These are phyloP conservation scores for Agapostemon virescens DNA, from an alignment of 2,888 invertebrate genomes.

Conservation along the genomic window DNA sequence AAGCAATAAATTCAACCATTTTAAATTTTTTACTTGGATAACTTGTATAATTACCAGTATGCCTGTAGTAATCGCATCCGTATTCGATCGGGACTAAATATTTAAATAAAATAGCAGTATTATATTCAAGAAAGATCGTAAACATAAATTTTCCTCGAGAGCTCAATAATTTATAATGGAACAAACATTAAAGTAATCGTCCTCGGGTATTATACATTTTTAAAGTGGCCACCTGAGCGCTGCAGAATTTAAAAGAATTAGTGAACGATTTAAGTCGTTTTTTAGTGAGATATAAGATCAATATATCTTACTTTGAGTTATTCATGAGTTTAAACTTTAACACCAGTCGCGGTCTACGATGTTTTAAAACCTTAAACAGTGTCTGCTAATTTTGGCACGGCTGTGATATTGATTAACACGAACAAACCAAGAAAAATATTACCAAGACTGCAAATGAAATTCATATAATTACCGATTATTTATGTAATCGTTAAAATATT, in stretches of 20 bases:
- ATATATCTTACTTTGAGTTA: not conserved
- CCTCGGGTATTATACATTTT: not conserved
- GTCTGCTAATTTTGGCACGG: too few relatives aligned
- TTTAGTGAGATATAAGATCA: not conserved
- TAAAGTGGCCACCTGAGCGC: not conserved
- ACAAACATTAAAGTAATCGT: slow-evolving; percentile 4
- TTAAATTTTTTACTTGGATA: not conserved
- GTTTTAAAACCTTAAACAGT: too few relatives aligned
- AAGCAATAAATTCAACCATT: not conserved
- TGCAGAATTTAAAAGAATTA: not conserved
- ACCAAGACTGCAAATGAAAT: too few relatives aligned
- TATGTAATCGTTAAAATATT: too few relatives aligned
- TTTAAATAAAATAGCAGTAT: not conserved
- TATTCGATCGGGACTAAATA: not conserved
- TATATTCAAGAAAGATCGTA: not conserved
- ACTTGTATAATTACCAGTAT: not conserved
- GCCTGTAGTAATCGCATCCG: not conserved
- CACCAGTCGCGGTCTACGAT: too few relatives aligned
- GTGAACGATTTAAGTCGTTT: not conserved
- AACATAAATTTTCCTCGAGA: not conserved
- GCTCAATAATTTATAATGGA: not conserved
- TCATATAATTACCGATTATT: not conserved
- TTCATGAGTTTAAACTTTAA: not conserved
- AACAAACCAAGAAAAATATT: too few relatives aligned
- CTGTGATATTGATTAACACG: too few relatives aligned